Evolutionary conservation across 1,140 invertebrate species (phyloP), one percentile per base, ranked within the genome.

Genomic region (Holcopasites calliopsidis): DNA sequence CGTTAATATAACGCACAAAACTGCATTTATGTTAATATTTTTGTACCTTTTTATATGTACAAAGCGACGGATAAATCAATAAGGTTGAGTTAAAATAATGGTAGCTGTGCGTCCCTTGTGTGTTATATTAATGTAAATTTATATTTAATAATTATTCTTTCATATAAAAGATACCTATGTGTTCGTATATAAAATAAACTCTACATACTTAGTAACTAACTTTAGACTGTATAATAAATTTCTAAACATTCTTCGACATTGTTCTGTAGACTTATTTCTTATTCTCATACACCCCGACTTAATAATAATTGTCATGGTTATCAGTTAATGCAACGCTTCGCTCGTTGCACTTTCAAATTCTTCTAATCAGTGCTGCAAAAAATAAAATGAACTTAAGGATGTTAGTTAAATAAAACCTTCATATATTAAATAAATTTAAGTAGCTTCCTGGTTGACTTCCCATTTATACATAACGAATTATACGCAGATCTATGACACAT

Each of bases 231-330:
- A 52, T 13, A 52, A 66, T 5, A 31, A 21, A 35, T 33, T 49
- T 8, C 13, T 23, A 31, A n/a, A n/a, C n/a, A n/a, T n/a, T n/a
- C 28, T 66, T 4, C 26, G 35, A 57, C 8, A 8, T 16, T n/a
- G 65, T 28, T n/a, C n/a, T n/a, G n/a, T n/a, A n/a, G n/a, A n/a
- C n/a, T n/a, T 49, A 54, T 57, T 61, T 54, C 44, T 62, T 7
- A 47, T 31, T 64, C 42, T 64, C 40, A 40, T 8, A 23, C 77
- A 82, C 28, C 79, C 80, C 79, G 80, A 83, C 78, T 79, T 82
- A 38, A 76, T 52, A 61, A 52, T 79, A 77, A 54, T 84, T 77
- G 81, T 80, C 82, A 84, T 83, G 81, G 82, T 38, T 80, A 26
- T 68, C 42, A 82, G 47, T 26, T 47, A 38, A 61, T n/a, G 42